Conservation (phyloP, 2,888 invertebrate species). For the Diarsia dahlii region DNA sequence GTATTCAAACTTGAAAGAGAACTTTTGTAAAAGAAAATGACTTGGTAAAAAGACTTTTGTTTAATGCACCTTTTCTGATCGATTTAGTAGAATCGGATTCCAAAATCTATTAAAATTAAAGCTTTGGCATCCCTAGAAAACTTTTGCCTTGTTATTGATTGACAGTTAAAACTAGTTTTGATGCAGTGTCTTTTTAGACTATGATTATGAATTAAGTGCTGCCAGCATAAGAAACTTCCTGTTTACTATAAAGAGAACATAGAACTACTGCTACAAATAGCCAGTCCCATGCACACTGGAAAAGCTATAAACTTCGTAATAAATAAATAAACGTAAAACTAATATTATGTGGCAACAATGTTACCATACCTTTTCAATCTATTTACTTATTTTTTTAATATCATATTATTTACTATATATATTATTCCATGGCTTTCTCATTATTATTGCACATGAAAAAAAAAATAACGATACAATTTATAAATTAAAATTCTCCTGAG, state of each 20-base stretch:
- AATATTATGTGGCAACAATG: neutral
- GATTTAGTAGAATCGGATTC: neutral
- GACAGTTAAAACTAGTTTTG: neutral
- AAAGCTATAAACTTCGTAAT: neutral
- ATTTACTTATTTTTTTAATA: no score
- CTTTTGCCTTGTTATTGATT: neutral
- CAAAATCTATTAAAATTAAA: neutral
- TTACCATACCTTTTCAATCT: slow-evolving; percentile 3
- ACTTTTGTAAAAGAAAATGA: no score
- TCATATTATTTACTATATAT: neutral
- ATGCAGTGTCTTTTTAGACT: no score
- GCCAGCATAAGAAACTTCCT: neutral
- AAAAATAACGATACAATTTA: no score
- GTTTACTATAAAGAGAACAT: neutral
- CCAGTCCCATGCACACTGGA: no score
- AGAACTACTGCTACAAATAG: neutral
- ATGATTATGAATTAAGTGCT: neutral
- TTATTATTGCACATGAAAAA: neutral
- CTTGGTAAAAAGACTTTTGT: no score
- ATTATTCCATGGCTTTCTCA: fast-evolving
- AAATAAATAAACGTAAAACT: no score
- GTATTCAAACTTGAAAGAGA: no score
- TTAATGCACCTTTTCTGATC: no score
- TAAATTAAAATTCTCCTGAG: neutral
- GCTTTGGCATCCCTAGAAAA: neutral